phyloP scores from a whole-genome alignment of 2,797 vertebrate species.

The Loriculus beryllinus region DNA sequence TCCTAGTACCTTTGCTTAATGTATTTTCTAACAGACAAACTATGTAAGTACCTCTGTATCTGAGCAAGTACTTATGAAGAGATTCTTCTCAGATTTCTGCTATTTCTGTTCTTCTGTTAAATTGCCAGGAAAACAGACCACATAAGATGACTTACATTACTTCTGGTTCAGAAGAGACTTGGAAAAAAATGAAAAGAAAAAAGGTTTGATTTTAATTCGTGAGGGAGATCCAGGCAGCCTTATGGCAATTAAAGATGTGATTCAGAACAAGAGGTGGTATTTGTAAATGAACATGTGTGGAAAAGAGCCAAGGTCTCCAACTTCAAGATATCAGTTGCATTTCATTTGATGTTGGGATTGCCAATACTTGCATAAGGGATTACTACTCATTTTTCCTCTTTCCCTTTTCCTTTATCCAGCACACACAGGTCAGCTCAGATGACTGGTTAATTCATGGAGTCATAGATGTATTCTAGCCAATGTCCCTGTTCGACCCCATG shows the following conservation, averaged over 20 bases:
- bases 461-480: neutral
- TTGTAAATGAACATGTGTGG: neutral
- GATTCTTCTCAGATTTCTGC: neutral
- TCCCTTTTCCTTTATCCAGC: neutral
- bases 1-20: neutral
- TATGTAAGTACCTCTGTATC: neutral
- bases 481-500: neutral
- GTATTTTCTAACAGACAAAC: neutral
- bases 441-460: neutral
- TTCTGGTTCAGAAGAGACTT: slow-evolving; percentile 30
- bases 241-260: neutral
- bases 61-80: neutral
- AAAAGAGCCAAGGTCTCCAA: neutral
- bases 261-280: neutral
- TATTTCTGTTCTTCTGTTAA: slow-evolving; percentile 24
- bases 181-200: neutral
- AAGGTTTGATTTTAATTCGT: neutral
- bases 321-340: neutral
- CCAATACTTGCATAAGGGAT: neutral
- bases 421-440: neutral
- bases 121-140: slow-evolving; percentile 39
- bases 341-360: neutral
- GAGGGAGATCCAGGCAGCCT: neutral
- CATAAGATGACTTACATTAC: slow-evolving; percentile 23
- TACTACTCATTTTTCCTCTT: neutral